Conservation (phyloP, 2,888 invertebrate genomes). For the Phragmatobia fuliginosa region DNA sequence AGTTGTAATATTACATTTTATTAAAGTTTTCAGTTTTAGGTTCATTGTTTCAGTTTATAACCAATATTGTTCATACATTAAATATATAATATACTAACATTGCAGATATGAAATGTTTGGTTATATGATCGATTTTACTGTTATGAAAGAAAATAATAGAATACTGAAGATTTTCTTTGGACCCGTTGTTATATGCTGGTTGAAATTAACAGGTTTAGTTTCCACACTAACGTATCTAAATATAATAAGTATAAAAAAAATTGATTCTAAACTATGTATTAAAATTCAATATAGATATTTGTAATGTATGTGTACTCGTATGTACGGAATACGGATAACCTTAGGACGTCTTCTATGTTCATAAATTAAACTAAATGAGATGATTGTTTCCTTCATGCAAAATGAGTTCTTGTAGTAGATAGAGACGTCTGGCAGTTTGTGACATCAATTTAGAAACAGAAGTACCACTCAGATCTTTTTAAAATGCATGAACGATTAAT, state of each 20-base stretch:
- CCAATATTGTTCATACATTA: no score
- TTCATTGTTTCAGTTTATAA: no score
- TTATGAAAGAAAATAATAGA: no score
- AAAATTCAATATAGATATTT: background rate
- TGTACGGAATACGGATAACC: background rate
- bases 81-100: no score
- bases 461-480: background rate
- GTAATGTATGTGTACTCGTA: background rate
- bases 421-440: slow-evolving; percentile 13
- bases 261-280: background rate
- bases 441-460: background rate
- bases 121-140: background rate
- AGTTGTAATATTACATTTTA: no score
- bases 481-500: background rate
- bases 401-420: slow-evolving; percentile 31
- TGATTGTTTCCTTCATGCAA: slow-evolving; percentile 4
- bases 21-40: no score
- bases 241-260: background rate
- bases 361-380: slow-evolving; percentile 12
- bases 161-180: background rate
- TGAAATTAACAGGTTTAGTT: background rate
- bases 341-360: background rate
- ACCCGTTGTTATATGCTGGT: background rate
- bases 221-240: background rate
- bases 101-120: background rate